Evolutionary conservation across 2,113 vertebrate genomes (phyloP).

Genomic region (Microtus richardsoni): DNA sequence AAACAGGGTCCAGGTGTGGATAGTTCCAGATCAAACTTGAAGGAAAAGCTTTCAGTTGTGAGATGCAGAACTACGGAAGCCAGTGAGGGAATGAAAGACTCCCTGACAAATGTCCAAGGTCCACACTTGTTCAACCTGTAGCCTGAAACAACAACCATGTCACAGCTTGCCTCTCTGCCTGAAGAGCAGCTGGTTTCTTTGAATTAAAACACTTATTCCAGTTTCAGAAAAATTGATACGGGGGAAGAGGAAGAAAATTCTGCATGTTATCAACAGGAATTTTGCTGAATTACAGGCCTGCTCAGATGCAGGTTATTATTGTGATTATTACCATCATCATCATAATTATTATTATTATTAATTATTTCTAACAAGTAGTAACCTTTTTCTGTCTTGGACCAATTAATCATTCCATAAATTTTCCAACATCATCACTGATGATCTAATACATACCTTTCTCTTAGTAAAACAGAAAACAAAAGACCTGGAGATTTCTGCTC

Average conservation of each 20-base stretch:
- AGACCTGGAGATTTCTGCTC: neutral
- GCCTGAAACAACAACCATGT: neutral
- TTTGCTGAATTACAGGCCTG: neutral
- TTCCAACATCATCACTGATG: neutral
- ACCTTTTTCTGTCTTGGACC: neutral
- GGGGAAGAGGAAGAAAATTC: neutral
- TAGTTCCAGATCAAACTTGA: neutral
- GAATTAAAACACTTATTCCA: constrained; percentile 8
- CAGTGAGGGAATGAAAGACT: no score
- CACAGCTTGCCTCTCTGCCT: neutral
- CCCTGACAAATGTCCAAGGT: neutral
- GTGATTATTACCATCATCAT: neutral
- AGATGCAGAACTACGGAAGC: neutral
- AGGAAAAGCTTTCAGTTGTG: neutral
- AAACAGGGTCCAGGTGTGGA: neutral
- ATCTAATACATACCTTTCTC: constrained; percentile 2
- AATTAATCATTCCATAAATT: constrained; percentile 19
- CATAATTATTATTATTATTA: neutral
- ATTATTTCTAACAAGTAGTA: neutral
- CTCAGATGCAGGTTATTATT: neutral
- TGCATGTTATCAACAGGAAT: neutral
- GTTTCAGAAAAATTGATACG: constrained; percentile 15
- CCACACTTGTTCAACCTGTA: neutral
- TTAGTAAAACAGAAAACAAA: neutral
- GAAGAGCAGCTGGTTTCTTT: neutral